These are phyloP conservation scores for Oreochromis grahami DNA, from an alignment of 2,797 vertebrate species.

Conservation along the genomic window DNA sequence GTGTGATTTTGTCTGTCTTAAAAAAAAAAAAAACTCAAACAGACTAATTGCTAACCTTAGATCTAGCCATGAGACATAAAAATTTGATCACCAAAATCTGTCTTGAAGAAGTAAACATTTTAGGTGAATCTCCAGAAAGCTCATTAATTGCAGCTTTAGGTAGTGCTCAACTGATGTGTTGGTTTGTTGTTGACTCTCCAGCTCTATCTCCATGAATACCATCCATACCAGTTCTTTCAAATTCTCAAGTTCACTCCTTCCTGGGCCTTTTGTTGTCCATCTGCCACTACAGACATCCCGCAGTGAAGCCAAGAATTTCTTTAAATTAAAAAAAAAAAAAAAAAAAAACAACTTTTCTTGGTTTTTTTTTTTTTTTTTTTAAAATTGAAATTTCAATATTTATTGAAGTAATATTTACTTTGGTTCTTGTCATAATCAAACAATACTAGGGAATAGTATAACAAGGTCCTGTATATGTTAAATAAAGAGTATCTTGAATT, in stretches of 20 bases:
- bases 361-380: accelerated
- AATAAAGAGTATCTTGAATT: neutral
- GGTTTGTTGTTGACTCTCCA: neutral
- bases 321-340: no score
- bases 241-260: neutral
- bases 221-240: neutral
- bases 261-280: neutral
- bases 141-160: neutral
- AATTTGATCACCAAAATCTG: neutral
- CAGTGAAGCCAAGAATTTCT: neutral
- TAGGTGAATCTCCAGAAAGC: neutral
- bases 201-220: neutral
- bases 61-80: neutral
- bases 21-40: neutral
- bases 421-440: neutral
- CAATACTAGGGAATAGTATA: neutral
- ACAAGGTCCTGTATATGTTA: neutral
- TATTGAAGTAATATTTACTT: neutral
- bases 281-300: neutral
- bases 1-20: neutral
- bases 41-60: neutral
- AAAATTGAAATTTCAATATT: neutral
- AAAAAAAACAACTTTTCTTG: neutral
- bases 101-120: neutral
- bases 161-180: neutral